phyloP scores from a whole-genome alignment of 2,113 vertebrate species.

The Ondatra zibethicus region DNA sequence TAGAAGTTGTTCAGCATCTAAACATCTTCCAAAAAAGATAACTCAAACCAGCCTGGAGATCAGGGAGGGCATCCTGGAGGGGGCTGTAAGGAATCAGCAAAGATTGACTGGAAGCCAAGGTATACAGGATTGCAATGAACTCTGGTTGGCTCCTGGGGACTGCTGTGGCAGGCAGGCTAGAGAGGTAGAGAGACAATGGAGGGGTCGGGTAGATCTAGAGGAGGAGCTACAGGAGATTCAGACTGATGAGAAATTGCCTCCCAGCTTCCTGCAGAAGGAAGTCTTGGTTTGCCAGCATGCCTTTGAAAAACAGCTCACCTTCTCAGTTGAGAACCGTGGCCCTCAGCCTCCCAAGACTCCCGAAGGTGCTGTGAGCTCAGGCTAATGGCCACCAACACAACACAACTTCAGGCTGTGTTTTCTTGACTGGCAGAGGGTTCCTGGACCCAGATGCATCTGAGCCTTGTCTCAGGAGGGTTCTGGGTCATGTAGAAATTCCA shows the following conservation, averaged over 20 bases:
- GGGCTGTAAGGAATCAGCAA: neutral
- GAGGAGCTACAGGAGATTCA: neutral
- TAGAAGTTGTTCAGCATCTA: neutral
- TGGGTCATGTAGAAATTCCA: neutral
- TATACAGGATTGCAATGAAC: neutral
- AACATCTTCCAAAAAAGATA: neutral
- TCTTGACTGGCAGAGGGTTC: neutral
- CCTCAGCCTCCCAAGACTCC: neutral
- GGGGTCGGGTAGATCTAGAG: neutral
- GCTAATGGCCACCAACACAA: neutral
- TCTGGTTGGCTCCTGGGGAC: neutral
- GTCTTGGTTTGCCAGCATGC: neutral
- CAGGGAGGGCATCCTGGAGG: constrained; percentile 1
- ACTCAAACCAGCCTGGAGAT: neutral
- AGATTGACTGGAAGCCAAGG: neutral
- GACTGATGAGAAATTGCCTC: neutral
- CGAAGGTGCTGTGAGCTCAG: neutral
- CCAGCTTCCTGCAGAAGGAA: neutral
- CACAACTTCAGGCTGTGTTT: neutral
- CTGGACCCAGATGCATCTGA: neutral
- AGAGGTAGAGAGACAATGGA: neutral
- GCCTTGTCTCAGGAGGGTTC: neutral
- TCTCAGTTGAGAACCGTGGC: neutral
- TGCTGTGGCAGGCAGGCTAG: neutral
- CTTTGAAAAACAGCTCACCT: neutral